Base-by-base conservation (phyloP, 2,113 vertebrate genomes). In the Elanus axillaris region DNA sequence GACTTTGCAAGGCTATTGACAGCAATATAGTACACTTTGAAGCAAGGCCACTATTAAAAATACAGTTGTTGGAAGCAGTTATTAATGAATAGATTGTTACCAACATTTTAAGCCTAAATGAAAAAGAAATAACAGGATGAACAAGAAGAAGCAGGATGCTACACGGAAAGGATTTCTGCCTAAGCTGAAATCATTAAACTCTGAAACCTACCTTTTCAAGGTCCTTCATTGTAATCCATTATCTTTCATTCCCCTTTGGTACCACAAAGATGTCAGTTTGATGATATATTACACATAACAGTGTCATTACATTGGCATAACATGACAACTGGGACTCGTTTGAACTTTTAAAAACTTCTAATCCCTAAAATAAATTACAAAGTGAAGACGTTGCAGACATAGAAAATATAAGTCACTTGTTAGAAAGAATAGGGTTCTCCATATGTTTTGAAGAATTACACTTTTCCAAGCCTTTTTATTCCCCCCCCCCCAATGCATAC, bases 281-380 rank as follows among this genome's bases (percentile, higher is more conserved):
- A 94, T 94, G 80, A 93, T 88, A 79, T 76, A 95, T 95, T 94
- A 55, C 75, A 93, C 38, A 92, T 96, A 96, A 93, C 62, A 94
- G 72, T 96, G 94, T 82, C 74, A 91, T 94, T 94, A 85, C 58
- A 84, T 74, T 95, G 87, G 73, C 48, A 68, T 91, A 96, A 96
- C 72, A 76, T 92, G 91, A 66, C 93, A 89, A 91, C 36, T 87
- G 96, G 91, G 95, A 96, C 53, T 93, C 72, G 85, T 96, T 85
- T 92, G 75, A 96, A 97, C 94, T 96, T 96, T 87, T 89, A 52
- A 76, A 96, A 92, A 92, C 84, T 95, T 96, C 88, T 93, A 81
- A 87, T 94, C 36, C n/a, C 53, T 93, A 88, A 95, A 92, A 96
- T 94, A 96, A 97, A 96, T 97, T 90, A 89, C 3, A 18, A 88